Evolutionary conservation across 2,888 invertebrate species (phyloP).

Genomic region (Polyommatus iphigenia): DNA sequence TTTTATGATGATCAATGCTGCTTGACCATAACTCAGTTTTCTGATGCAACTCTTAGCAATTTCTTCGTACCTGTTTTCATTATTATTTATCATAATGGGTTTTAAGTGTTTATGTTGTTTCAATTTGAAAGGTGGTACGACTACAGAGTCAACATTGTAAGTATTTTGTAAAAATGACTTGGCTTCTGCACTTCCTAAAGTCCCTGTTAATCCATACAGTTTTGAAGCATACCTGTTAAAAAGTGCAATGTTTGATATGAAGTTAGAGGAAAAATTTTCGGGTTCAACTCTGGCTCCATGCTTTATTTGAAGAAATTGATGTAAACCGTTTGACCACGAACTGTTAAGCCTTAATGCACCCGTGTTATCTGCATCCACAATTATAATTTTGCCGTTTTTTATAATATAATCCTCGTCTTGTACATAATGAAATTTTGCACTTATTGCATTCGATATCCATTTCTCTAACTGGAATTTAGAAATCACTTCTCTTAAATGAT

Average conservation of each 20-base stretch:
- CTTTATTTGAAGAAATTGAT: slow-evolving; percentile 41
- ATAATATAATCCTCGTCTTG: slow-evolving; percentile 38
- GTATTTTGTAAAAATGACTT: slow-evolving; percentile 34
- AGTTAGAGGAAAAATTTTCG: slow-evolving; percentile 40
- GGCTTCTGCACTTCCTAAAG: slow-evolving; percentile 36
- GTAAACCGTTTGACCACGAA: slow-evolving; percentile 38
- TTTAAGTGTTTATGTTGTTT: slow-evolving; percentile 36
- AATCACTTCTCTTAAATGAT: slow-evolving; percentile 38
- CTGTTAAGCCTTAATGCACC: slow-evolving; percentile 36
- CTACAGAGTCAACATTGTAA: slow-evolving; percentile 36
- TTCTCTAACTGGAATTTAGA: slow-evolving; percentile 35
- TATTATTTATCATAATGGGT: slow-evolving; percentile 31
- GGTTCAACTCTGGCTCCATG: slow-evolving; percentile 37
- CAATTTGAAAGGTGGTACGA: slow-evolving; percentile 39
- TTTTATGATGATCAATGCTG: slow-evolving; percentile 37
- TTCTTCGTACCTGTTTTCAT: slow-evolving; percentile 30
- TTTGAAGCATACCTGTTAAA: slow-evolving; percentile 36
- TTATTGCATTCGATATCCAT: slow-evolving; percentile 39
- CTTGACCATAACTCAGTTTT: slow-evolving; percentile 34
- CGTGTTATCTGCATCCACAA: slow-evolving; percentile 39
- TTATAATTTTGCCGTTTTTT: slow-evolving; percentile 35
- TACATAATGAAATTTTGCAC: slow-evolving; percentile 35
- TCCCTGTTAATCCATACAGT: slow-evolving; percentile 39
- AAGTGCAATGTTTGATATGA: slow-evolving; percentile 38
- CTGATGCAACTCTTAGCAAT: slow-evolving; percentile 38